phyloP scores from a whole-genome alignment of 2,113 vertebrate species.

The Mohoua ochrocephala region DNA sequence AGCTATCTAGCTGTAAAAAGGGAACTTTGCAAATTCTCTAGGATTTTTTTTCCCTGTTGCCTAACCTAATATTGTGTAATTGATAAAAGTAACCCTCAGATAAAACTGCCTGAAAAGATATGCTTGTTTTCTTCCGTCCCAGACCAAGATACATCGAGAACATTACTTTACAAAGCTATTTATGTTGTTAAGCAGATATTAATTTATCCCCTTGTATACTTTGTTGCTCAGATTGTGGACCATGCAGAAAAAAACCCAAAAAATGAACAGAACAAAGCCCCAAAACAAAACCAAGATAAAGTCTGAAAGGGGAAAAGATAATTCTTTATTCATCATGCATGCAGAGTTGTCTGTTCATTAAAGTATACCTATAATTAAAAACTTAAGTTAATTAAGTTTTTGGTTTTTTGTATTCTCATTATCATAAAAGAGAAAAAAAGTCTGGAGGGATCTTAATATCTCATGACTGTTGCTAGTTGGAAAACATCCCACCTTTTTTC shows the following conservation, averaged over 20 bases:
- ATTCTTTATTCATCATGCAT: slow-evolving; percentile 41
- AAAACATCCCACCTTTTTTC: background rate
- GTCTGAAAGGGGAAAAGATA: slow-evolving; percentile 34
- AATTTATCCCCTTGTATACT: background rate
- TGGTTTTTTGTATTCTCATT: slow-evolving; percentile 34
- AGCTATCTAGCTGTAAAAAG: background rate
- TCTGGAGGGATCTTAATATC: background rate
- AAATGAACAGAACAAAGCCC: background rate
- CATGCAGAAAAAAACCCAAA: background rate
- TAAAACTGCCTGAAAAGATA: background rate
- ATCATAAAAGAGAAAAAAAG: slow-evolving; percentile 33
- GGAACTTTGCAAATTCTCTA: background rate
- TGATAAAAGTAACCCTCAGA: background rate
- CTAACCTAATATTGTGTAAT: background rate
- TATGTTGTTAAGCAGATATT: background rate
- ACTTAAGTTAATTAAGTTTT: slow-evolving; percentile 53
- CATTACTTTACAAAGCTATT: background rate
- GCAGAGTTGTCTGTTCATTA: slow-evolving; percentile 48
- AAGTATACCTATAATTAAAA: slow-evolving; percentile 62
- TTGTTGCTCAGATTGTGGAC: background rate
- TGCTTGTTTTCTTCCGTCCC: background rate
- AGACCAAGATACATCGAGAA: background rate
- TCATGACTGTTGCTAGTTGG: background rate
- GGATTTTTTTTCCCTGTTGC: background rate
- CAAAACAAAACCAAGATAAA: slow-evolving; percentile 16